A percentile compares a stretch with the other conserved stretches of the same genome.
These are phyloP conservation scores for human (Homo sapiens) DNA, from an alignment of 2,113 vertebrate species.

Conservation along the genomic window GRCh38 chr2:118106001-118106500, in stretches of 20 bases:
- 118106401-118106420: conserved; percentile 40
- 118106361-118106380: conserved; percentile 39
- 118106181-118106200: conserved; percentile 75
- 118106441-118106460: neutral
- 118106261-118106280: conserved; percentile 64
- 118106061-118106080: conserved; percentile 61
- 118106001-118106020: conserved; percentile 66
- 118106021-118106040: conserved; percentile 67
- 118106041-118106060: conserved; percentile 57
- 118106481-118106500: neutral
- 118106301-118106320: conserved; percentile 70
- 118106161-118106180: conserved; percentile 77
- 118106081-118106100: conserved; percentile 68
- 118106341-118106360: conserved; percentile 52
- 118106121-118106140: conserved; percentile 70
- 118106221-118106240: conserved; percentile 75
- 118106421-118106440: conserved; percentile 37
- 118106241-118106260: conserved; percentile 53
- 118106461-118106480: neutral
- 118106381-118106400: conserved; percentile 9
- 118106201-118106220: conserved; percentile 69
- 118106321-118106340: conserved; percentile 61
- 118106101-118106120: conserved; percentile 71
- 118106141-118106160: conserved; percentile 74
- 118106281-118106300: conserved; percentile 49